Evolutionary conservation across 2,888 invertebrate genomes (phyloP).

Genomic region (Leucoma salicis): DNA sequence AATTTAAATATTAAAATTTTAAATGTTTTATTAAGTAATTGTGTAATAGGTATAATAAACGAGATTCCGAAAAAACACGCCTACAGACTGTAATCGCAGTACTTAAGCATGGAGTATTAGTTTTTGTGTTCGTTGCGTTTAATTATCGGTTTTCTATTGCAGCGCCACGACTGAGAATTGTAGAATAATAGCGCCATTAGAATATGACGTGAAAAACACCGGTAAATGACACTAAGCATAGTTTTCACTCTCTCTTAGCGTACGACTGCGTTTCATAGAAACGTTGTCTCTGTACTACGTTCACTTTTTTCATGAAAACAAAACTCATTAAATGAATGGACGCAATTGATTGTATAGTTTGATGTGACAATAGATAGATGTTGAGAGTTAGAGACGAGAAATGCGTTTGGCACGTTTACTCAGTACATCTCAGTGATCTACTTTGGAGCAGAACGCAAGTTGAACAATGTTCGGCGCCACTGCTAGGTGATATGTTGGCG

Average conservation of each 20-base stretch:
- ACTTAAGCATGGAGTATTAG: no score
- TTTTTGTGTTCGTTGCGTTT: conserved; percentile 43
- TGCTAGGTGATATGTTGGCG: conserved; percentile 26
- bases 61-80: no score
- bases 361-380: no score
- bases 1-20: no score
- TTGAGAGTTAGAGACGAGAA: no score
- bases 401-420: conserved; percentile 1
- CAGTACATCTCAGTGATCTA: conserved; percentile 15
- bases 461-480: conserved; percentile 31
- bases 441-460: conserved; percentile 9
- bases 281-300: conserved; percentile 35
- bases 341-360: no score
- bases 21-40: no score
- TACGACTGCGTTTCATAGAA: conserved; percentile 45
- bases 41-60: no score
- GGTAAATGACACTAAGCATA: conserved; percentile 30
- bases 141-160: conserved; percentile 72
- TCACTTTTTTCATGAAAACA: conserved; percentile 42
- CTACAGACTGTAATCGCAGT: no score
- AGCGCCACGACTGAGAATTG: conserved; percentile 60
- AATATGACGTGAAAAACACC: conserved; percentile 47
- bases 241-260: conserved; percentile 60
- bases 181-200: conserved; percentile 63
- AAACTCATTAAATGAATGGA: background rate